Percentiles rank a stretch among this genome's conserved stretches.
Evolutionary conservation across 2,797 vertebrate genomes (phyloP).

Genomic region (Danio jaintianensis): DNA sequence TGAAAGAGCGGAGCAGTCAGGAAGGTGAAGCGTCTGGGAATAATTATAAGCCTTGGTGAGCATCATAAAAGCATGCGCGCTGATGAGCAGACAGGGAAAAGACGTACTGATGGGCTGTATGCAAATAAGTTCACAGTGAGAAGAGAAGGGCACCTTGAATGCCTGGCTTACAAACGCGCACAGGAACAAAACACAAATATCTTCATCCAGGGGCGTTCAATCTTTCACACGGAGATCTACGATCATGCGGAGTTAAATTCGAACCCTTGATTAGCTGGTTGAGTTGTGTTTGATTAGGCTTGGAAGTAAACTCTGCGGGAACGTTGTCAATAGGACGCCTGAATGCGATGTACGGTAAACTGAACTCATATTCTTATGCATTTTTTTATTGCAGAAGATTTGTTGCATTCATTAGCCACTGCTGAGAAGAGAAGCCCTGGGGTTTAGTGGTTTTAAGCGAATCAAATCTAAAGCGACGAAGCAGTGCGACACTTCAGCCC

Average conservation of each 20-base stretch:
- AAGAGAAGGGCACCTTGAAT: slow-evolving; percentile 60
- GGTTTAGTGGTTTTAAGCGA: slow-evolving; percentile 76
- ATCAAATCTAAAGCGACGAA: slow-evolving; percentile 70
- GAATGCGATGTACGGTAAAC: slow-evolving; percentile 42
- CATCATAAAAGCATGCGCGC: slow-evolving; percentile 39
- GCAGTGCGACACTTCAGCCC: slow-evolving; percentile 65
- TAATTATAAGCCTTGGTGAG: slow-evolving; percentile 57
- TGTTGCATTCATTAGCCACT: slow-evolving; percentile 72
- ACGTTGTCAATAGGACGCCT: slow-evolving; percentile 25
- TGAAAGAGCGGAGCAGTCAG: slow-evolving; percentile 31
- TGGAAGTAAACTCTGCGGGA: slow-evolving; percentile 18
- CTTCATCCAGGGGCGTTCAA: neutral
- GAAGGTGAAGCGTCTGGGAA: slow-evolving; percentile 54
- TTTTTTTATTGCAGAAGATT: slow-evolving; percentile 73
- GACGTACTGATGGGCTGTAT: slow-evolving; percentile 51
- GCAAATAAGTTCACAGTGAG: slow-evolving; percentile 50
- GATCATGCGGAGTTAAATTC: slow-evolving; percentile 10
- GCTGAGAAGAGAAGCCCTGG: slow-evolving; percentile 67
- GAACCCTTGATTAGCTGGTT: slow-evolving; percentile 33
- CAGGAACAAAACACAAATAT: slow-evolving; percentile 25
- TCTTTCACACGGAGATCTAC: neutral
- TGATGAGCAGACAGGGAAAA: slow-evolving; percentile 41
- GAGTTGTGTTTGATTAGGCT: slow-evolving; percentile 25
- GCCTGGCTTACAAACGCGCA: neutral
- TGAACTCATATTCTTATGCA: slow-evolving; percentile 69